phyloP scores from a whole-genome alignment of 2,113 vertebrate genomes.

The Sylvietta virens region DNA sequence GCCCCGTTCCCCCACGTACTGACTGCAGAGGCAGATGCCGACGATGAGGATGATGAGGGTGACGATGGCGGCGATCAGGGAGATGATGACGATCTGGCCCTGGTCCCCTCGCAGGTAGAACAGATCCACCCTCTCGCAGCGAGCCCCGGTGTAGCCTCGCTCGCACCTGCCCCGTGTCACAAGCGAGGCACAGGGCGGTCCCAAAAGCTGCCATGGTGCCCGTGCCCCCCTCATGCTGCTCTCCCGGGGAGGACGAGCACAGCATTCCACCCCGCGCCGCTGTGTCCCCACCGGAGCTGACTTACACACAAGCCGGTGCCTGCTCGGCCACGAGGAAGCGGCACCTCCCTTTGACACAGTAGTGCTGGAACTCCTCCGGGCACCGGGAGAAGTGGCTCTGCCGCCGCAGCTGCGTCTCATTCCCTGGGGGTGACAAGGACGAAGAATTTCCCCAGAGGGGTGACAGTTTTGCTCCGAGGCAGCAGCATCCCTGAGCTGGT shows the following conservation, averaged over 20 bases:
- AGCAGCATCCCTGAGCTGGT: neutral
- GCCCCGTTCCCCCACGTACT: neutral
- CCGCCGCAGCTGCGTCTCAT: neutral
- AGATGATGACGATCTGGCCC: constrained; percentile 51
- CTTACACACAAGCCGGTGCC: constrained; percentile 19
- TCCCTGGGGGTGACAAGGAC: neutral
- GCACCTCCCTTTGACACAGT: constrained; percentile 45
- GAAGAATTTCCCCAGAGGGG: too few relatives aligned
- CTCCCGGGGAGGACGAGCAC: accelerated
- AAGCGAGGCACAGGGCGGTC: neutral
- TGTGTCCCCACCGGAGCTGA: accelerated
- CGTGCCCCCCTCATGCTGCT: neutral
- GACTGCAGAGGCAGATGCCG: constrained; percentile 29
- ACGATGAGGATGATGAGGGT: neutral
- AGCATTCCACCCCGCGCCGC: accelerated
- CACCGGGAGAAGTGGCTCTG: constrained; percentile 52
- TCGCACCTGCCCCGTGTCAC: neutral
- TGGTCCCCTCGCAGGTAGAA: constrained; percentile 47
- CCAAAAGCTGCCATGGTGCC: accelerated
- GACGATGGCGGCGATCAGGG: neutral
- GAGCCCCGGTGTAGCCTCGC: constrained; percentile 40
- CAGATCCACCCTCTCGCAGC: constrained; percentile 48
- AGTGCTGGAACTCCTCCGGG: constrained; percentile 49
- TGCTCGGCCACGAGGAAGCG: constrained; percentile 45
- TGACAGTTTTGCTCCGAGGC: neutral